These are phyloP conservation scores for Urocitellus parryii DNA, from an alignment of 2,113 vertebrate species.

Conservation along the genomic window DNA sequence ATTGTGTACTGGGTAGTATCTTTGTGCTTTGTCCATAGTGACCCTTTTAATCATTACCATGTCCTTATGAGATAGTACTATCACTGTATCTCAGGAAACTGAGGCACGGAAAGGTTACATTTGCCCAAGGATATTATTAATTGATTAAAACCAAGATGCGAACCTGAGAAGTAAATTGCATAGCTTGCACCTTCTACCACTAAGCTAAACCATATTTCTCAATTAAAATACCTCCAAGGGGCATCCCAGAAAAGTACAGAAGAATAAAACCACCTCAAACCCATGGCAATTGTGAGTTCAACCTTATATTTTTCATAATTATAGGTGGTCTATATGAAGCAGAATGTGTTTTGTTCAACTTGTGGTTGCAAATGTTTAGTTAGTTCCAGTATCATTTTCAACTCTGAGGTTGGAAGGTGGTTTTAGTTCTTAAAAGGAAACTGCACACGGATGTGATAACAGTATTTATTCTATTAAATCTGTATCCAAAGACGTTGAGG, in stretches of 20 bases:
- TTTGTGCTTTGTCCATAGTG: background rate
- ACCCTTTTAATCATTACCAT: background rate
- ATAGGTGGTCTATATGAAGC: conserved; percentile 52
- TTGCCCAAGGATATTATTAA: conserved; percentile 34
- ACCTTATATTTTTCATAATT: conserved; percentile 74
- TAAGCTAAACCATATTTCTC: conserved; percentile 61
- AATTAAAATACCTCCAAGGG: conserved; percentile 51
- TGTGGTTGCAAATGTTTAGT: conserved; percentile 67
- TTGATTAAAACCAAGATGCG: background rate
- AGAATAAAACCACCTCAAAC: conserved; percentile 68
- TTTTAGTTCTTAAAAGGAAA: conserved; percentile 61
- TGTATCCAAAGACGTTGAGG: conserved; percentile 49
- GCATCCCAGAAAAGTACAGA: conserved; percentile 58
- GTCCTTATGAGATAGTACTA: background rate
- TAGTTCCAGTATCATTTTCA: conserved; percentile 65
- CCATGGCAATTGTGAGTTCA: conserved; percentile 58
- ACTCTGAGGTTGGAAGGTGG: conserved; percentile 59
- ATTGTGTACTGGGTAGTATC: background rate
- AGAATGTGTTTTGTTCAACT: conserved; percentile 59
- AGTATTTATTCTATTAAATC: conserved; percentile 58
- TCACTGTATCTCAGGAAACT: background rate
- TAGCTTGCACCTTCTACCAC: background rate
- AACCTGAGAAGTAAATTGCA: conserved; percentile 15
- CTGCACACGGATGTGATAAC: conserved; percentile 50
- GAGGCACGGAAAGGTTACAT: background rate